Evolutionary conservation across 1,140 invertebrate species (phyloP), one percentile per base, ranked within the genome.

Genomic region (Lasioglossum baleicum): DNA sequence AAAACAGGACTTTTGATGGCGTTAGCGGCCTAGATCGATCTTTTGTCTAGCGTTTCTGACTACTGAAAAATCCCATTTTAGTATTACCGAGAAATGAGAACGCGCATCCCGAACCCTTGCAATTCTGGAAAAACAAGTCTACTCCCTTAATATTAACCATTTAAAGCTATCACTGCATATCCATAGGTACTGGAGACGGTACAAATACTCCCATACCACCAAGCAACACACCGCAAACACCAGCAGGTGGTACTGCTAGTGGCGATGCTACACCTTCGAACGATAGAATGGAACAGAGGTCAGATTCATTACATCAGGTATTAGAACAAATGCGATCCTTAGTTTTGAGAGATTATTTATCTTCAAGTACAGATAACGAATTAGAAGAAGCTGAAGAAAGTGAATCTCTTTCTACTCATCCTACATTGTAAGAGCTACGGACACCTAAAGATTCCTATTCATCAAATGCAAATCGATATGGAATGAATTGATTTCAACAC

Each of bases 201-300:
- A 89, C 89, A 42, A 91, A 84, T 83, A 92, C 90, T 15, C 92
- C 93, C 17, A 89, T 92, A 77, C 91, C 93, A 60, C 92, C 93
- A 58, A 93, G 92, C 69, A 94, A 94, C 73, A 94, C 93, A 40
- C 93, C 93, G 7, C 93, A 93, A 80, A 94, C 93, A 61, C 93
- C 93, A 40, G 92, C 92, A 40, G 92, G 91, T 56, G 92, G 92
- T 31, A 90, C 89, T 67, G 84, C 88, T 17, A 93, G 90, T 83
- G 92, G 92, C 17, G 90, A 93, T 76, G 89, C 90, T 42, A 92
- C 92, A 56, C 92, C 93, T n/a, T 61, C 89, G 20, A 90, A 85
- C 44, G 88, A 90, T 48, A 87, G 90, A 82, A 76, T 90, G 70
- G 90, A 91, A 66, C 90, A 92, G 65, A 86, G 89, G 75, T 84